Conservation (phyloP, 2,888 invertebrate species). For the Monopis laevigella region DNA sequence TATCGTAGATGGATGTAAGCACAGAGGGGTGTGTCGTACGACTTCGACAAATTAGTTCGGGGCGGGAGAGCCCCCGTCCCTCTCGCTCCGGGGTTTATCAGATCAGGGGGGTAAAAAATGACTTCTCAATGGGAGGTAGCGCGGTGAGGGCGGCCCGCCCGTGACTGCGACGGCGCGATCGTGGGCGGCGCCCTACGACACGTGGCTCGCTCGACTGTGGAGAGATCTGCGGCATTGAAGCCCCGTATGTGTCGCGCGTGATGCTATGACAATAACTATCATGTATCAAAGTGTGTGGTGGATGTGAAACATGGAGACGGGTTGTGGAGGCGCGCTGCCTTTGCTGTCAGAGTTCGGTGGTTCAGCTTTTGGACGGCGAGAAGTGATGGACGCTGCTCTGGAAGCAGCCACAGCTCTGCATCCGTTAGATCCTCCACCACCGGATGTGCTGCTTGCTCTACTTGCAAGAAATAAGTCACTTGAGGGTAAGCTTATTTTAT, state of each 20-base stretch:
- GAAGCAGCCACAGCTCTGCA: conserved; percentile 38
- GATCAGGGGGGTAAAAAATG: conserved; percentile 65
- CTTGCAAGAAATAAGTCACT: conserved; percentile 87
- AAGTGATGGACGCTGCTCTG: conserved; percentile 39
- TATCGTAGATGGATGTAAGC: conserved; percentile 67
- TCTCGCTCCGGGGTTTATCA: conserved; percentile 54
- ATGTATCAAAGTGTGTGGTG: conserved; percentile 12
- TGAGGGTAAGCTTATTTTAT: conserved; percentile 74
- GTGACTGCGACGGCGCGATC: conserved; percentile 35
- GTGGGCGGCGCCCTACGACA: conserved; percentile 44
- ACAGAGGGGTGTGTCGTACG: conserved; percentile 64
- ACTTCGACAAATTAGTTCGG: conserved; percentile 66
- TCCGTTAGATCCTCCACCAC: conserved; percentile 71
- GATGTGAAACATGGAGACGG: conserved; percentile 1
- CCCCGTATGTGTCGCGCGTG: neutral
- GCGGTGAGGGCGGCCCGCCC: conserved; percentile 12
- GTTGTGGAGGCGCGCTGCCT: conserved; percentile 24
- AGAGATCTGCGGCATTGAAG: neutral
- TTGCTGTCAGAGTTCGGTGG: conserved; percentile 35
- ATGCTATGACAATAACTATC: neutral
- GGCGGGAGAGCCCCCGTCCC: conserved; percentile 57
- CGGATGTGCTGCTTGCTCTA: conserved; percentile 85
- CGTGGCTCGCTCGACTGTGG: conserved; percentile 24
- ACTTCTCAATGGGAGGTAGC: conserved; percentile 63
- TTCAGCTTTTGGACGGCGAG: conserved; percentile 23